These are phyloP conservation scores for Murina feae DNA, from an alignment of 2,113 vertebrate genomes.

Conservation along the genomic window DNA sequence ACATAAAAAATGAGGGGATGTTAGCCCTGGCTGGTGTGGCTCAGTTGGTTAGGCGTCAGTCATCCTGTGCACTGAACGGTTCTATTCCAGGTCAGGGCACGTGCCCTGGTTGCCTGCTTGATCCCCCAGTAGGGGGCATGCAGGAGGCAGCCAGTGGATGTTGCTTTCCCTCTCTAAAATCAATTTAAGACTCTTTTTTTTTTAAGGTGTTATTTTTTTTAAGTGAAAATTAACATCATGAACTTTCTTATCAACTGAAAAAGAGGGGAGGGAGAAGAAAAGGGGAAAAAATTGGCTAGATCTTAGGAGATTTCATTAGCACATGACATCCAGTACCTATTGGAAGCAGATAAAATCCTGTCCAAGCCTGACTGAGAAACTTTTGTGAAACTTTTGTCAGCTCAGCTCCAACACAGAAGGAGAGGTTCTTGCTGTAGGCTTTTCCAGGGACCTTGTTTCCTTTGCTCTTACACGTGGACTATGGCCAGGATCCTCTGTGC, in stretches of 20 bases:
- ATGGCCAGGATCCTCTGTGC: background rate
- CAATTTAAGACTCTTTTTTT: background rate
- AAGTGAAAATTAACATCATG: slow-evolving; percentile 11
- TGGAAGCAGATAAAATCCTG: slow-evolving; percentile 40
- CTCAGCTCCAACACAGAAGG: background rate
- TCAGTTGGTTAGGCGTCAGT: no score
- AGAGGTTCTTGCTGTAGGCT: background rate
- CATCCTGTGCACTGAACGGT: background rate
- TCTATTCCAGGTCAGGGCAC: background rate
- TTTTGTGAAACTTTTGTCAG: background rate
- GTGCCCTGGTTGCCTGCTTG: background rate
- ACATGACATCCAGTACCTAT: background rate
- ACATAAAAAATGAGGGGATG: background rate
- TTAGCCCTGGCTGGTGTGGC: background rate
- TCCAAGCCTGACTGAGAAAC: slow-evolving; percentile 24
- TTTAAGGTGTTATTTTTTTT: background rate
- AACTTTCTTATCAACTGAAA: slow-evolving; percentile 1
- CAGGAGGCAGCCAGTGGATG: background rate
- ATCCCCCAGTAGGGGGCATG: background rate
- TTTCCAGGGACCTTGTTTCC: background rate
- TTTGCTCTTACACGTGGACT: background rate
- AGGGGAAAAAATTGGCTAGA: background rate
- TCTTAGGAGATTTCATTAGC: slow-evolving; percentile 15
- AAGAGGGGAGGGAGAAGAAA: background rate
- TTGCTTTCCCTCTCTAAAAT: background rate